A percentile compares a stretch with the other conserved stretches of the same genome.
phyloP scores from a whole-genome alignment of 2,888 invertebrate genomes.

The Dasypogon diadema region DNA sequence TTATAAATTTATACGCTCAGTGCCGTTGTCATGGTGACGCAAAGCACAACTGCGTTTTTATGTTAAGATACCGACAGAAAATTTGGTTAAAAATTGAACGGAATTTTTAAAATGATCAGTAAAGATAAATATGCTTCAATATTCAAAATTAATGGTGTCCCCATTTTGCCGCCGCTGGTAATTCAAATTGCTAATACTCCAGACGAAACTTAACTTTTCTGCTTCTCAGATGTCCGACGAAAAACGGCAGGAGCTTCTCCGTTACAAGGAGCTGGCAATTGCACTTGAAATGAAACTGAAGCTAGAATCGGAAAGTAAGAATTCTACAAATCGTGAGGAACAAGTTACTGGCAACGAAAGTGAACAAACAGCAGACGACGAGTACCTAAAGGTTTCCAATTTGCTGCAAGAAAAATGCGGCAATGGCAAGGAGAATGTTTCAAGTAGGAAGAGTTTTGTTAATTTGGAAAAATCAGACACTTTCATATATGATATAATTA shows the following conservation, averaged over 20 bases:
- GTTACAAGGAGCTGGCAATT: slow-evolving; percentile 61
- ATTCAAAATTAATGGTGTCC: slow-evolving; percentile 66
- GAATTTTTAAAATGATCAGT: not conserved
- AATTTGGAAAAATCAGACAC: slow-evolving; percentile 61
- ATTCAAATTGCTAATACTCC: no score
- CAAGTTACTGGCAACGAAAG: slow-evolving; percentile 6
- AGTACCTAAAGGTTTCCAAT: slow-evolving; percentile 55
- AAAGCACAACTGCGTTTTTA: no score
- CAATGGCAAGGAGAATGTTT: not conserved
- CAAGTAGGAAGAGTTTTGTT: not conserved
- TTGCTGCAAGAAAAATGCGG: slow-evolving; percentile 38
- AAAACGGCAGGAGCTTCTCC: slow-evolving; percentile 62
- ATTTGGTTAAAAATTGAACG: not conserved
- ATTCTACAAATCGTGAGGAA: not conserved
- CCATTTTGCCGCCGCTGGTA: slow-evolving; percentile 66
- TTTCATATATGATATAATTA: slow-evolving; percentile 63
- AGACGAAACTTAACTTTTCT: no score
- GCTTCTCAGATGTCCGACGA: slow-evolving; percentile 66
- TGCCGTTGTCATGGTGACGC: no score
- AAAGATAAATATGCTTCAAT: slow-evolving; percentile 59
- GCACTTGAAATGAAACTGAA: slow-evolving; percentile 59
- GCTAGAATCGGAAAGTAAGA: not conserved
- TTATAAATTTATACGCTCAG: no score
- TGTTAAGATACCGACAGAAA: no score
- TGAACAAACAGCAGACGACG: slow-evolving; percentile 50